Base-by-base conservation (phyloP, 1,140 invertebrate species). In the Brachionus koreanus region DNA sequence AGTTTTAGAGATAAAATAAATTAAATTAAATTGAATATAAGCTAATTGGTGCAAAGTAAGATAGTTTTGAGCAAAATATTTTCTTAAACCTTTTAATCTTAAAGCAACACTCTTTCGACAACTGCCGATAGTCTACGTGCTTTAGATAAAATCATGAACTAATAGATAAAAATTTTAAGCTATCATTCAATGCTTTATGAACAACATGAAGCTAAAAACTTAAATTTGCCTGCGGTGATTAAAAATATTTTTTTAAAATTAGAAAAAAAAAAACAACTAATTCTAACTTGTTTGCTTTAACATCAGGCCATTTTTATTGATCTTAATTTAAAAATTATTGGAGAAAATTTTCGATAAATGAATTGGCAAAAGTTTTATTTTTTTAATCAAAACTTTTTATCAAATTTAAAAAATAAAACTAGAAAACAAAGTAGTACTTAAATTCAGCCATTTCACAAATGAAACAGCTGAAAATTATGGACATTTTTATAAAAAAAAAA, bases 31-130 rank as follows among this genome's bases (percentile, higher is more conserved):
- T 29, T 29, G 3, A 29, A 29, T 29, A 69, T 19, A 37, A 69
- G 37, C 29, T 37, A 69, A 69, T 37, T 69, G 35, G 65, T 69
- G n/a, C 10, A 10, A 16, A 69, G 37, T 13, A 69, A 39, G 37
- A 39, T 65, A 33, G 25, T 65, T 65, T 65, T 65, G 33, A 39
- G 16, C 33, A 39, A 69, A 69, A 69, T 19, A 69, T 69, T 69
- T 69, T 65, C 23, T 69, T 69, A 39, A 69, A 39, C 6, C 35
- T 69, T 39, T 39, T 69, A 69, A 69, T 69, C 65, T 69, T 43
- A 19, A 39, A 69, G 35, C 2, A 39, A 37, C 19, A 39, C 35
- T 69, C 33, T 65, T 37, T 65, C 63, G 33, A 65, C 63, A 65
- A 37, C 25, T 65, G 49, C 49, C 49, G 49, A 57, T 57, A 19